Conservation (phyloP, 35 echinoderm and acorn worm genomes). For the Diadema setosum region DNA sequence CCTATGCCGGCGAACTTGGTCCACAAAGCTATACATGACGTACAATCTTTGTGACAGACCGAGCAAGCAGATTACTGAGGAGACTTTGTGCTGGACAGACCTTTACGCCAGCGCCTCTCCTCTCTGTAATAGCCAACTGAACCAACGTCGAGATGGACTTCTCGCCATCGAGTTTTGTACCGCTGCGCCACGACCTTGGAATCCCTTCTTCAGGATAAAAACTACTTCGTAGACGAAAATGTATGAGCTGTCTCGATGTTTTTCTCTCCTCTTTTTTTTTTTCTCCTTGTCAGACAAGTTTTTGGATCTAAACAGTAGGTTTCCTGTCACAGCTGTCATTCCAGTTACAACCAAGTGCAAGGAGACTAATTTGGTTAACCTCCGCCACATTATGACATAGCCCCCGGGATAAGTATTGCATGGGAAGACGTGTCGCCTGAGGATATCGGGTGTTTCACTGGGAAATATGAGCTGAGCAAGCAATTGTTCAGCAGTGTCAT, state of each 20-base stretch:
- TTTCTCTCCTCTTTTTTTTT: not conserved
- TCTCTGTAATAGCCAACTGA: not conserved
- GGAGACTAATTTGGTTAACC: too few relatives aligned
- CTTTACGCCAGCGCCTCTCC: not conserved
- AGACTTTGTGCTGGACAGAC: not conserved
- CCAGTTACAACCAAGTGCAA: too few relatives aligned
- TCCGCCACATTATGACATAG: too few relatives aligned
- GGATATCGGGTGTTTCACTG: too few relatives aligned
- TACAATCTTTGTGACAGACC: slow-evolving; percentile 22
- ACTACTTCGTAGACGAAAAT: not conserved
- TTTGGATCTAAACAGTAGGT: not conserved
- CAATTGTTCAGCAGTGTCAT: too few relatives aligned
- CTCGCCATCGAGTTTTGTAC: not conserved
- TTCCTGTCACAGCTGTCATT: too few relatives aligned
- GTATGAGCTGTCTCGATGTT: not conserved
- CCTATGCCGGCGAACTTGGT: slow-evolving; percentile 11
- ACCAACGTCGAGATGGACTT: not conserved
- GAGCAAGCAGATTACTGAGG: not conserved
- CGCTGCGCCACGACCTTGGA: not conserved
- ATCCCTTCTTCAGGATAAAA: not conserved
- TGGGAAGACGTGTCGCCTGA: too few relatives aligned
- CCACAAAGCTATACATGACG: slow-evolving; percentile 28
- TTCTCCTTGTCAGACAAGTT: not conserved
- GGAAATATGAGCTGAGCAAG: too few relatives aligned
- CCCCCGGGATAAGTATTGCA: too few relatives aligned